Evolutionary conservation across 2,888 invertebrate species (phyloP).

Genomic region (Hydroisotoma schaefferi): DNA sequence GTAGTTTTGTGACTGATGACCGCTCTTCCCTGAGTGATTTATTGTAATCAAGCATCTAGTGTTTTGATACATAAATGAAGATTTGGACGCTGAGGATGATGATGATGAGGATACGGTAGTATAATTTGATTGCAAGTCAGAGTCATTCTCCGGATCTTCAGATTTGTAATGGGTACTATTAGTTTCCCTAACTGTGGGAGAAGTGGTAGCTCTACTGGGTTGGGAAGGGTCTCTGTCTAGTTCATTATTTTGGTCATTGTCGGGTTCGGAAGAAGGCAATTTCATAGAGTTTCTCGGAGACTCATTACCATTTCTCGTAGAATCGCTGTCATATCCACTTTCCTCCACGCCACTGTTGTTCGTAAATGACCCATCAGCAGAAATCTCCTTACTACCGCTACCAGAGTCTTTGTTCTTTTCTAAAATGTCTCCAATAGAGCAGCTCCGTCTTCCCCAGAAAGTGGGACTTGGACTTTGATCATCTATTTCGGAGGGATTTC

Average conservation of each 20-base stretch:
- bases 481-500: constrained; percentile 33
- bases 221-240: not conserved
- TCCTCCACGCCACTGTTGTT: constrained; percentile 53
- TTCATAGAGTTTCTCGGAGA: constrained; percentile 39
- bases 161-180: not conserved
- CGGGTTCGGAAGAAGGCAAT: constrained; percentile 17
- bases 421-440: constrained; percentile 41
- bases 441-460: constrained; percentile 28
- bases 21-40: too few species aligned
- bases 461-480: constrained; percentile 21
- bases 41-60: constrained; percentile 11
- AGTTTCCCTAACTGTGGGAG: not conserved
- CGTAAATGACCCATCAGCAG: too few species aligned
- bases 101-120: not conserved
- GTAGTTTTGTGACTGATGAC: too few species aligned
- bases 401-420: constrained; percentile 11
- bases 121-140: constrained; percentile 1
- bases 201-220: too few species aligned
- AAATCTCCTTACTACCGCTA: constrained; percentile 11
- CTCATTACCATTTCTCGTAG: constrained; percentile 51
- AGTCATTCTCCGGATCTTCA: not conserved
- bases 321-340: constrained; percentile 62
- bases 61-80: not conserved
- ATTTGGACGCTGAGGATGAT: not conserved
- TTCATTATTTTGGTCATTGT: constrained; percentile 1